Evolutionary conservation across 1,140 invertebrate genomes (phyloP), one percentile per base, ranked within the genome.

Genomic region (Trichonephila inaurata): DNA sequence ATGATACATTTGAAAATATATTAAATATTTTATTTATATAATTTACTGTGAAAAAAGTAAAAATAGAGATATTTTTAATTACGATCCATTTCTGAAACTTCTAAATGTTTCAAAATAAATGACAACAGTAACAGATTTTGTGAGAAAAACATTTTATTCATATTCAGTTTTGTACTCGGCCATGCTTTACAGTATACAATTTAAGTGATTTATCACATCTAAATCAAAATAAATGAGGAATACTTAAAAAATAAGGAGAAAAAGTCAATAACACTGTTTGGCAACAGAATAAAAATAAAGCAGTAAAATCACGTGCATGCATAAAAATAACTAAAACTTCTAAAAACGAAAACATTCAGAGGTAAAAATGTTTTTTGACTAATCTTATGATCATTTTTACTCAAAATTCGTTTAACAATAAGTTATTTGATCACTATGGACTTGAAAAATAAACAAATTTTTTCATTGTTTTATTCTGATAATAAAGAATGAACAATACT

Each of bases 111-210:
- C 10, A 24, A 40, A 82, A 82, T 28, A 40, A 51, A 44, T 44
- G 33, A 82, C 18, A 82, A 18, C 21, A 40, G 12, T n/a, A 51
- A n/a, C 10, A 40, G 81, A n/a, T 33, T 40, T 40, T 16, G 18
- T 28, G 19, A 44, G 44, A 82, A 82, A 40, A 44, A 82, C 5
- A 82, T 82, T 40, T 82, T n/a, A 40, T 82, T 82, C 51, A 82
- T 33, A 44, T 82, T 44, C 33, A 21, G 18, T 40, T 44, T 44
- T 82, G 81, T 40, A 44, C 33, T 82, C 19, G 4, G 19, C 8
- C 81, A 51, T 40, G 19, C 7, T 82, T 21, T 44, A 21, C 66
- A 69, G 3, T 12, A 24, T 69, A 28, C 81, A 82, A 44, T 44
- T 44, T 21, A 44, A 44, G 33, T 51, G 40, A 82, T n/a, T 69